Base-by-base conservation (phyloP, 2,888 invertebrate genomes). In the Ormyrus pomaceus region DNA sequence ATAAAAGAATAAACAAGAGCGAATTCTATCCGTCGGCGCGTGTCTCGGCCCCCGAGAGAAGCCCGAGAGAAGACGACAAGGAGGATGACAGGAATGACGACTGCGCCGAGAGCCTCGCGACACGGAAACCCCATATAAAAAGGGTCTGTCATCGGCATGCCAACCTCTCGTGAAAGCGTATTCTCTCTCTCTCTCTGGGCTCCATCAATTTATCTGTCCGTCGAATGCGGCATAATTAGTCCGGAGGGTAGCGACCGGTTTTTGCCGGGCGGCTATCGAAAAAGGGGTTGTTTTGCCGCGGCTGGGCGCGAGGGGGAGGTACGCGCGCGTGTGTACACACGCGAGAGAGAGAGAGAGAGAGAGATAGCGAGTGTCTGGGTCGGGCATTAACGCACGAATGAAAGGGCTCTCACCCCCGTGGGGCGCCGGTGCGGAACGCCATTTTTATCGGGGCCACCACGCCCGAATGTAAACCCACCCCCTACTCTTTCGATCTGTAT, bases 361-460 rank as follows among this genome's bases (percentile, higher is more conserved):
- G 19, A 53, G 19, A 5, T 34, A 51, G n/a, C 48, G 34, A n/a
- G 10, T 7, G 51, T 65, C 50, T 70, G 58, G 69, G 74, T n/a
- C 83, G 84, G 34, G 85, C 85, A 85, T 86, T 86, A 86, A 86
- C 83, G 83, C 83, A 83, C 84, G 86, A 84, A 86, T 86, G 85
- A 87, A 86, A 84, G 84, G 80, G 83, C 77, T 79, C 83, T 79
- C 83, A 84, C 86, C 85, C 87, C 85, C 86, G 84, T 34, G 34
- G 34, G 34, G 34, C 83, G 62, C 68, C 72, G n/a, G 70, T 61
- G 83, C 82, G 82, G 53, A 83, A 84, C 89, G 89, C 89, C 89
- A 89, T 89, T 89, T 89, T 89, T 88, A 88, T 89, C 87, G 87
- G 34, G 34, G 77, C 86, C 85, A 88, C 88, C 89, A 88, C 89